A percentile compares a stretch with the other conserved stretches of the same genome.
phyloP scores from a whole-genome alignment of 2,888 invertebrate genomes.

The Didymodactylos carnosus region DNA sequence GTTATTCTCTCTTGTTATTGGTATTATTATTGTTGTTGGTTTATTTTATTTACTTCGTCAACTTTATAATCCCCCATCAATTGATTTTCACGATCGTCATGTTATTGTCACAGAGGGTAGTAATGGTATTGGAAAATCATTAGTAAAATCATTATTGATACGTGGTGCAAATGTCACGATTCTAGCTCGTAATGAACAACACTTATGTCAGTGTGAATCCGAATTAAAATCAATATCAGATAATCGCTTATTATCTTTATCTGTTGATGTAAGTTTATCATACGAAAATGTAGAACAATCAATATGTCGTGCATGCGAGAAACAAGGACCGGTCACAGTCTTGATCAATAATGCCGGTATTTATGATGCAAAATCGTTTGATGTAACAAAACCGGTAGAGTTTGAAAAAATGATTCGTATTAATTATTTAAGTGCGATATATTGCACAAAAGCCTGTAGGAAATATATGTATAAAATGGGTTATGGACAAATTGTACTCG shows the following conservation, averaged over 20 bases:
- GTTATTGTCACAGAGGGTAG: slow-evolving; percentile 58
- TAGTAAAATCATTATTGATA: slow-evolving; percentile 50
- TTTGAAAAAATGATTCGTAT: slow-evolving; percentile 52
- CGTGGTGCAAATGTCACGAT: slow-evolving; percentile 16
- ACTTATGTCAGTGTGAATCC: slow-evolving; percentile 34
- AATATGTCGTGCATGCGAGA: too few species aligned
- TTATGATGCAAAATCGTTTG: slow-evolving; percentile 55
- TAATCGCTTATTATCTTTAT: too few species aligned
- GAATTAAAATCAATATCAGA: neutral
- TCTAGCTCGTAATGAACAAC: slow-evolving; percentile 26
- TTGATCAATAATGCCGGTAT: slow-evolving; percentile 76
- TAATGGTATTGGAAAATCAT: slow-evolving; percentile 72
- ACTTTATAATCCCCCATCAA: too few species aligned
- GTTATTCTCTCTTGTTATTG: too few species aligned
- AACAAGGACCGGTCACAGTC: slow-evolving; percentile 51
- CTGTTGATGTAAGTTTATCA: too few species aligned
- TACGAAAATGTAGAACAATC: too few species aligned
- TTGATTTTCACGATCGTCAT: neutral
- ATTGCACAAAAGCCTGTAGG: slow-evolving; percentile 56
- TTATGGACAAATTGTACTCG: slow-evolving; percentile 57
- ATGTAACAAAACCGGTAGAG: slow-evolving; percentile 48
- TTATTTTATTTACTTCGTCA: too few species aligned
- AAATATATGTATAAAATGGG: slow-evolving; percentile 53
- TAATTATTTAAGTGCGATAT: slow-evolving; percentile 71
- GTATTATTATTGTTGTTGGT: too few species aligned